Evolutionary conservation across 1,140 invertebrate species (phyloP).

Genomic region (Atta texana): DNA sequence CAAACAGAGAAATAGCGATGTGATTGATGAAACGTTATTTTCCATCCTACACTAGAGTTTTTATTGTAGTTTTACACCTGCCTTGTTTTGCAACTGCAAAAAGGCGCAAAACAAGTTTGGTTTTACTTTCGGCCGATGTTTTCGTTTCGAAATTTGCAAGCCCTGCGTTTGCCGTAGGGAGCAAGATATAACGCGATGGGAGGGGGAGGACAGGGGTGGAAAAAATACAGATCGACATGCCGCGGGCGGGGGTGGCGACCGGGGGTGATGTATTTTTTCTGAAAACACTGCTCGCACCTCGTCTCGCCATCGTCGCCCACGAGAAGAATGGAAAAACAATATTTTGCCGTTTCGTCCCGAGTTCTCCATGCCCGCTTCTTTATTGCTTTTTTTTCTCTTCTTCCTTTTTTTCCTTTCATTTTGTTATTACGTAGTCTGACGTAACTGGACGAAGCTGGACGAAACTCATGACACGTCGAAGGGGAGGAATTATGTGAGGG

Average conservation of each 20-base stretch:
- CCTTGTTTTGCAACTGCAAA: constrained; percentile 40
- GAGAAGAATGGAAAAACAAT: constrained; percentile 86
- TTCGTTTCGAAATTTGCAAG: constrained; percentile 81
- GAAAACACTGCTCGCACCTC: constrained; percentile 81
- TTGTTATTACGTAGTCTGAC: constrained; percentile 47
- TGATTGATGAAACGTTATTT: constrained; percentile 57
- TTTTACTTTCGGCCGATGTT: constrained; percentile 72
- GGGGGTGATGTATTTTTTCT: constrained; percentile 83
- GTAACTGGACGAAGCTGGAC: constrained; percentile 32
- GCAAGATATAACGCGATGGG: constrained; percentile 45
- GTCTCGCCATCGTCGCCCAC: constrained; percentile 76
- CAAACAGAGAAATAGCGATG: constrained; percentile 35
- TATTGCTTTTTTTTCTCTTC: constrained; percentile 53
- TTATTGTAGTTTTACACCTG: constrained; percentile 64
- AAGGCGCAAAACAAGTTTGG: constrained; percentile 41
- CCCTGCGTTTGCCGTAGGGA: constrained; percentile 57
- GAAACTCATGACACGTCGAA: constrained; percentile 14
- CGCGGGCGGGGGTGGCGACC: constrained; percentile 70
- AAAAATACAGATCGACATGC: constrained; percentile 80
- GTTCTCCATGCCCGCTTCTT: constrained; percentile 76
- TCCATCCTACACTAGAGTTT: constrained; percentile 36
- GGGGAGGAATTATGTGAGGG: background rate
- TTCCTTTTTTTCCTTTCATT: constrained; percentile 1
- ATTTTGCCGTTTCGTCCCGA: constrained; percentile 82
- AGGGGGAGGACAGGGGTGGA: constrained; percentile 68